Conservation (phyloP, 2,113 vertebrate genomes). For the Sminthopsis crassicaudata region DNA sequence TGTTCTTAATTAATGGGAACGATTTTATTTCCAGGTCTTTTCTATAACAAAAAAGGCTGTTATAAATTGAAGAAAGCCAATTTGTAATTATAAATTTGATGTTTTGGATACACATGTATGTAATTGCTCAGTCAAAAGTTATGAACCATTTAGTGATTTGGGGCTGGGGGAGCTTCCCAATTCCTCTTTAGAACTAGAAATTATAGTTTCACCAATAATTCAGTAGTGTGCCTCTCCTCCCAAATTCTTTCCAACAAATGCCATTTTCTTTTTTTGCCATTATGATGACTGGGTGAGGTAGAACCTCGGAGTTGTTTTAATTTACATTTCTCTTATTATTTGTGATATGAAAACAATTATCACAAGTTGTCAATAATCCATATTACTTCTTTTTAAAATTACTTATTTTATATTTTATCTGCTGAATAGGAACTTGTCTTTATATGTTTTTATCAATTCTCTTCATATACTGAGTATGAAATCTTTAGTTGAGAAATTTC, state of each 20-base stretch:
- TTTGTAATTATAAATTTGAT: background rate
- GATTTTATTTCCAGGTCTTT: background rate
- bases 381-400: background rate
- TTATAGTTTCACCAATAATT: background rate
- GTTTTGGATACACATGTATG: background rate
- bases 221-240: background rate
- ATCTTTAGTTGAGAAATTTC: background rate
- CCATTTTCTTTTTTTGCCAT: background rate
- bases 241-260: background rate
- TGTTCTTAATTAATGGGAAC: background rate
- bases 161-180: background rate
- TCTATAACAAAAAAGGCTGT: background rate
- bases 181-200: background rate
- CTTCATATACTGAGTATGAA: background rate
- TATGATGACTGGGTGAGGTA: background rate
- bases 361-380: background rate
- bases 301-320: background rate
- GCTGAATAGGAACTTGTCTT: background rate
- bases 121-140: background rate
- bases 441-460: background rate
- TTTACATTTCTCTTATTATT: background rate
- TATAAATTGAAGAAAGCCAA: background rate
- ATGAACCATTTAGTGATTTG: background rate
- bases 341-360: background rate
- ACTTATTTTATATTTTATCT: background rate